Evolutionary conservation across 2,113 vertebrate species (phyloP).

Genomic region (Cebidichthys violaceus): DNA sequence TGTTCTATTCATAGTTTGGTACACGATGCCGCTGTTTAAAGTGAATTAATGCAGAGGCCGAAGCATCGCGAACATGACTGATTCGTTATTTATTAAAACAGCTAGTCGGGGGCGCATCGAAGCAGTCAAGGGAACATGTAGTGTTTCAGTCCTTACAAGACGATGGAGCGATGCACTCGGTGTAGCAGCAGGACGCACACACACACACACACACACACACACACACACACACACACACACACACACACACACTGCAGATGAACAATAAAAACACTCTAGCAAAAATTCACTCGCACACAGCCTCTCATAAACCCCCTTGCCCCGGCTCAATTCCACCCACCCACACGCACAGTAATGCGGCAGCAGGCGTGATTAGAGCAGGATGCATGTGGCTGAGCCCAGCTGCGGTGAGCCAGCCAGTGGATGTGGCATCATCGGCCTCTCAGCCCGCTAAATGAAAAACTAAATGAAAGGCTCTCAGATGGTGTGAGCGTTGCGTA

Average conservation of each 20-base stretch:
- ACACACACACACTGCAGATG: neutral
- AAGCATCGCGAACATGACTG: neutral
- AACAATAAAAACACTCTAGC: constrained; percentile 34
- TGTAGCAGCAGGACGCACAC: neutral
- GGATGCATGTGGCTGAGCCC: constrained; percentile 52
- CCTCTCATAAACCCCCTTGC: constrained; percentile 28
- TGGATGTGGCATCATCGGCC: constrained; percentile 63
- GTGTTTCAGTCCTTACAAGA: constrained; percentile 6
- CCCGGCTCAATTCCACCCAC: constrained; percentile 37
- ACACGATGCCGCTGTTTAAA: neutral
- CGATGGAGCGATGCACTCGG: constrained; percentile 1
- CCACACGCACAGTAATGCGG: constrained; percentile 22
- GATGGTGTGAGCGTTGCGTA: constrained; percentile 72
- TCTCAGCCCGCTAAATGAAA: constrained; percentile 56
- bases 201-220: neutral
- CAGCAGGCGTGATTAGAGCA: constrained; percentile 56
- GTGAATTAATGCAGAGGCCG: neutral
- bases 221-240: constrained; percentile 15
- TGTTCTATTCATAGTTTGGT: neutral
- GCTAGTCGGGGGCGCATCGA: neutral
- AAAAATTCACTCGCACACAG: constrained; percentile 30
- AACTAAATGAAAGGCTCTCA: constrained; percentile 75
- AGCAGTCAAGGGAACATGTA: neutral
- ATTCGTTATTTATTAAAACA: constrained; percentile 37
- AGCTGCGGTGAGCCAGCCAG: constrained; percentile 53